These are phyloP conservation scores for Eilema sororculum DNA, from an alignment of 2,888 invertebrate species.

Conservation along the genomic window DNA sequence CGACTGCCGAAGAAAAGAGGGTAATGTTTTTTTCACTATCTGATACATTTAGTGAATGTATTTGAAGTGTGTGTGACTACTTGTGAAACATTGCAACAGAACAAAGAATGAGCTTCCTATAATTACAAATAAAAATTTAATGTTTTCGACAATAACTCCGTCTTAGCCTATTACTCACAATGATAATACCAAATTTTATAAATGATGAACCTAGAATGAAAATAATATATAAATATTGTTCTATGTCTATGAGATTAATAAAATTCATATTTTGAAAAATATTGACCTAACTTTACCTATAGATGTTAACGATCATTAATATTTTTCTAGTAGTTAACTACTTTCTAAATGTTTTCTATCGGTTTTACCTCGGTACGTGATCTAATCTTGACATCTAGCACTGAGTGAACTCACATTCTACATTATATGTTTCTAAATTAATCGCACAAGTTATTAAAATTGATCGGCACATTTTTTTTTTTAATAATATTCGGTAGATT, in stretches of 20 bases:
- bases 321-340: constrained; percentile 49
- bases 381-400: constrained; percentile 12
- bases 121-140: constrained; percentile 47
- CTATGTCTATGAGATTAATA: constrained; percentile 39
- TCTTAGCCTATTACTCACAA: constrained; percentile 56
- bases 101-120: constrained; percentile 55
- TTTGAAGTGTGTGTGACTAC: constrained; percentile 5
- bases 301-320: constrained; percentile 40
- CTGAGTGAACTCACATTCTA: neutral
- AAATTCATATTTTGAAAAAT: constrained; percentile 53
- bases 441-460: constrained; percentile 30
- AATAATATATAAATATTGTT: constrained; percentile 25
- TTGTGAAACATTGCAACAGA: constrained; percentile 12
- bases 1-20: no score
- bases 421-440: constrained; percentile 25
- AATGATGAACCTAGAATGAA: constrained; percentile 33
- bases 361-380: constrained; percentile 28
- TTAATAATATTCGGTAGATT: constrained; percentile 8
- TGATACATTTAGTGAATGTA: constrained; percentile 17
- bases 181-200: constrained; percentile 61
- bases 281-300: constrained; percentile 34
- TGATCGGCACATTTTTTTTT: constrained; percentile 29
- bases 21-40: neutral
- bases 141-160: constrained; percentile 66
- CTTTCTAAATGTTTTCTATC: constrained; percentile 31